phyloP scores from a whole-genome alignment of 2,888 invertebrate genomes.

The Polyploca ridens region DNA sequence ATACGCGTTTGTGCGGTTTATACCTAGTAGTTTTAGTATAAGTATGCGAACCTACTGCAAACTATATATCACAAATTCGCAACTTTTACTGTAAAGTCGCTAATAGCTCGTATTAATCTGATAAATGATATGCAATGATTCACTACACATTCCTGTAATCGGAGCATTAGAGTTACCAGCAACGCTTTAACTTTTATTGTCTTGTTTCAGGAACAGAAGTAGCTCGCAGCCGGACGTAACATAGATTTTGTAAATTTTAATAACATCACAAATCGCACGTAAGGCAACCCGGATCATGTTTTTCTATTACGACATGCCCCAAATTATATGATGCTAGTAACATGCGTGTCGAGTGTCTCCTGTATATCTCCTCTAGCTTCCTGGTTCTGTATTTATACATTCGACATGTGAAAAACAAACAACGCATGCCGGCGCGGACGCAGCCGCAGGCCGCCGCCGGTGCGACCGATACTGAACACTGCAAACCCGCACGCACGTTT shows the following conservation, averaged over 20 bases:
- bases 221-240: constrained; percentile 10
- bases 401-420: constrained; percentile 79
- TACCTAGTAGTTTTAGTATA: too few species aligned
- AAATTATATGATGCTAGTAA: constrained; percentile 44
- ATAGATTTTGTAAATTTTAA: constrained; percentile 23
- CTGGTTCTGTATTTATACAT: constrained; percentile 79
- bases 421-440: constrained; percentile 61
- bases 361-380: constrained; percentile 51
- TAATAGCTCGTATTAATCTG: neutral
- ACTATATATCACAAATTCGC: too few species aligned
- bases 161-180: neutral
- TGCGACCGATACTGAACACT: constrained; percentile 1
- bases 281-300: constrained; percentile 27
- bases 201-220: neutral
- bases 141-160: neutral
- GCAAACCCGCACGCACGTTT: constrained; percentile 27
- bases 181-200: constrained; percentile 23
- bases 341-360: constrained; percentile 60
- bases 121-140: neutral
- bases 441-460: constrained; percentile 20
- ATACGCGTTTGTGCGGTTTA: neutral
- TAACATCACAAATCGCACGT: constrained; percentile 22
- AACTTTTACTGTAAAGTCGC: too few species aligned
- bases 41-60: too few species aligned
- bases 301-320: constrained; percentile 36